Evolutionary conservation across 1,140 invertebrate species (phyloP), one percentile per base, ranked within the genome.

Genomic region (Lepidurus arcticus): DNA sequence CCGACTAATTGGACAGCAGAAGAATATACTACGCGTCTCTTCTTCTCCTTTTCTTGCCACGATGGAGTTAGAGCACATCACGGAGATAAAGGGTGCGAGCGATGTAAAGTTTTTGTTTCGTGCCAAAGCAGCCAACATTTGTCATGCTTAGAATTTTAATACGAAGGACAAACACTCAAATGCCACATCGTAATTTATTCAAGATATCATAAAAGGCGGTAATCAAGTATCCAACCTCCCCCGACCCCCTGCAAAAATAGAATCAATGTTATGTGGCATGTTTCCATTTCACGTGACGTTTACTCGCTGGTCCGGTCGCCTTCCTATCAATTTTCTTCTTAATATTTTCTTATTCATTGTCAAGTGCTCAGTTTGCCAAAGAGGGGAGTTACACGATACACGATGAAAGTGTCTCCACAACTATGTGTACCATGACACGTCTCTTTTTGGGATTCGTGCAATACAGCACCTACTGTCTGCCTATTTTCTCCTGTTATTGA

Each of bases 161-260:
- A 21, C 16, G 7, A 34, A 34, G 34, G 53, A 65, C 16, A 21
- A 65, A 65, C 53, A 21, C 53, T 21, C 21, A 65, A 65, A 7
- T 65, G 53, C 21, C 53, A 65, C 53, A 21, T 65, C 53, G 53
- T 65, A 65, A 21, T 34, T 65, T 65, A 65, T 65, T 65, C 16
- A 65, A 65, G 53, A n/a, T 65, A 65, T 21, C 53, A 65, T 7
- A n/a, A 65, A 13, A 65, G 53, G 13, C 53, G 53, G 8, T 65
- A 16, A 21, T 21, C 53, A 65, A 65, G 53, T 65, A 21, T 21
- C 16, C 6, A 65, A 65, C 53, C 9, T 65, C 53, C 53, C 8
- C 21, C 53, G 53, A 13, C 53, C 1, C 53, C 6, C 16, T n/a
- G 13, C 45, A 11, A 47, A 65, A 65, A 65, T 16, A n/a, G 7